Evolutionary conservation across 2,888 invertebrate genomes (phyloP), one percentile per base, ranked within the genome.

Genomic region (Cosmorhoe ocellata): DNA sequence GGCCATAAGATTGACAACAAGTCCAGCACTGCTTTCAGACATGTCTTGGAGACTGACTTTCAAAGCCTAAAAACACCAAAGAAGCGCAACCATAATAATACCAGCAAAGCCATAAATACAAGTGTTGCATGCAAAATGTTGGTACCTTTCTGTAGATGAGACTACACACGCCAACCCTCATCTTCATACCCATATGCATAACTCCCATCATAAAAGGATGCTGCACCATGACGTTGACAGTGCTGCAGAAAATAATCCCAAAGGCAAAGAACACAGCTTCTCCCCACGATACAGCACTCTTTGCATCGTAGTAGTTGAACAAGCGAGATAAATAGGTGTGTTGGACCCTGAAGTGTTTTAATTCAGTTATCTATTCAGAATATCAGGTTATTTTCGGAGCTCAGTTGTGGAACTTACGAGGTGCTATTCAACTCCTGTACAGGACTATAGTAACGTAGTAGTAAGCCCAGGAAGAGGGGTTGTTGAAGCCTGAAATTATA

Each of bases 71-170:
- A 76, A 3, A 30, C 6, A 5, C 24, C 5, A 24, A 24, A 7
- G 6, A 18, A 18, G 18, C 18, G 5, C 18, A n/a, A 18, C 18
- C 2, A 18, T 18, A 3, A 18, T 18, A 5, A 18, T 18, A 18
- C 18, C 5, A 18, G 5, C 5, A 18, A 18, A 18, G 18, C 18
- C 18, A 18, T 18, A 18, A 18, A 18, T 18, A 18, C 2, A 18
- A 18, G 18, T 18, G 18, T 2, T 18, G 4, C 18, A 3, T 18
- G 18, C 4, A 3, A 18, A 18, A 18, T 18, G 18, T 18, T 3
- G 2, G 18, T 18, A 96, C 96, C 93, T 98, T 98, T 85, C 96
- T 93, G 70, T 96, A 97, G 63, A 98, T 93, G 7, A 97, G 81
- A 37, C 96, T 95, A 74, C 96, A 96, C 40, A 95, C 92, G 0